A percentile compares a stretch with the other conserved stretches of the same genome.
Conservation (phyloP, 2,797 vertebrate species). For the Amphiprion clarkii region DNA sequence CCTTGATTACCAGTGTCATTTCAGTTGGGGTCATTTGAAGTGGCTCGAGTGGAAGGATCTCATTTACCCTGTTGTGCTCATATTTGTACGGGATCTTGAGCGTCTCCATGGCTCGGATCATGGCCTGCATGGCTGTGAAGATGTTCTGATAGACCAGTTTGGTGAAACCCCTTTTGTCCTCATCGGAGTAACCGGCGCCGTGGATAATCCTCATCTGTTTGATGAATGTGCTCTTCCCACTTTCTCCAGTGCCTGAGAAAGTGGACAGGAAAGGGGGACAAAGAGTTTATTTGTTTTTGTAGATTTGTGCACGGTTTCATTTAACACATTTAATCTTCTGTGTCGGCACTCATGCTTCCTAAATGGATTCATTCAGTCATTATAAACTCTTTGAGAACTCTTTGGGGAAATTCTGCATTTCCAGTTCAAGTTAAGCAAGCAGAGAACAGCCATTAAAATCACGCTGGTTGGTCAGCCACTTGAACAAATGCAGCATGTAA, state of each 20-base stretch:
- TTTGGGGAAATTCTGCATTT: neutral
- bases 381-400: constrained; percentile 3
- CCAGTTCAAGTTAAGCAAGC: neutral
- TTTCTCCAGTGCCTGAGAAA: constrained; percentile 93
- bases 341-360: constrained; percentile 3
- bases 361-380: constrained; percentile 13
- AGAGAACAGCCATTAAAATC: neutral
- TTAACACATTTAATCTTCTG: constrained; percentile 12
- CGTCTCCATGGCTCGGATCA: constrained; percentile 94
- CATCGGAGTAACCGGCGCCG: constrained; percentile 93
- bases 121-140: constrained; percentile 96
- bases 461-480: neutral
- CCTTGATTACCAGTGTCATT: neutral
- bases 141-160: constrained; percentile 98
- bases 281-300: constrained; percentile 40
- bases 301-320: constrained; percentile 15
- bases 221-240: constrained; percentile 97
- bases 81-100: constrained; percentile 96
- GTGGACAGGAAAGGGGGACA: constrained; percentile 7
- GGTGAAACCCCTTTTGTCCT: constrained; percentile 95
- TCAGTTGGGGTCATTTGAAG: neutral
- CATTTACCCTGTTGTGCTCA: constrained; percentile 93
- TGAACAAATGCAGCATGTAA: neutral
- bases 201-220: constrained; percentile 98
- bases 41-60: constrained; percentile 1